phyloP scores from a whole-genome alignment of 1,140 invertebrate species.

The Ptiloglossa arizonensis region DNA sequence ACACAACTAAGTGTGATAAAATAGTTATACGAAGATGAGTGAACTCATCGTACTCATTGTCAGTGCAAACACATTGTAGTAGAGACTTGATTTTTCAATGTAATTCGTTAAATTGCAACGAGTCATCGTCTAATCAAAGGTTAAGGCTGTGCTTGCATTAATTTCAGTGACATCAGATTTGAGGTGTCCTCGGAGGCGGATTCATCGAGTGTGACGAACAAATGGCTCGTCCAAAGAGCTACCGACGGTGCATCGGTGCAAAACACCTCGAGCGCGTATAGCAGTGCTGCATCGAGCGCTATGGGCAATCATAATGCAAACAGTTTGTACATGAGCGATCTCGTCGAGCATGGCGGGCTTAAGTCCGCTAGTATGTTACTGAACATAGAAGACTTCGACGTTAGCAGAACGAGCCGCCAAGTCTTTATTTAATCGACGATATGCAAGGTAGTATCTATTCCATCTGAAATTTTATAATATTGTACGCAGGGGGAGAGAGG shows the following conservation, averaged over 20 bases:
- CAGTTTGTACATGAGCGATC: constrained; percentile 73
- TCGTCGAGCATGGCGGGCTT: constrained; percentile 70
- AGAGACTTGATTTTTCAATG: too few species aligned
- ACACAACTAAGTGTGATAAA: too few species aligned
- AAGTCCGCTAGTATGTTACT: constrained; percentile 79
- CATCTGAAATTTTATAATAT: too few species aligned
- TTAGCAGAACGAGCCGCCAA: constrained; percentile 79
- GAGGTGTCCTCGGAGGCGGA: constrained; percentile 74
- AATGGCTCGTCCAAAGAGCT: constrained; percentile 77
- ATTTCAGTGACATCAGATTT: constrained; percentile 73
- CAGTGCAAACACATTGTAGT: too few species aligned
- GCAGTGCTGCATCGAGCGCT: constrained; percentile 79
- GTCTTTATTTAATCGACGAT: constrained; percentile 72
- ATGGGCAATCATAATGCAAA: constrained; percentile 79
- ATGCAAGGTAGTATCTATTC: neutral
- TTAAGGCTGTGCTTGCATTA: neutral
- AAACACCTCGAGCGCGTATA: constrained; percentile 80
- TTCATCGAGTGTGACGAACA: constrained; percentile 73
- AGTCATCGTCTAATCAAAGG: constrained; percentile 11
- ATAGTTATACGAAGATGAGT: too few species aligned
- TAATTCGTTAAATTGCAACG: neutral
- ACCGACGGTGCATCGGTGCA: constrained; percentile 77
- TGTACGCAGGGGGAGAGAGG: too few species aligned
- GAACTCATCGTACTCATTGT: too few species aligned
- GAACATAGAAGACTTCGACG: constrained; percentile 79